Evolutionary conservation across 2,797 vertebrate species (phyloP).

Genomic region (Vireo griseus): DNA sequence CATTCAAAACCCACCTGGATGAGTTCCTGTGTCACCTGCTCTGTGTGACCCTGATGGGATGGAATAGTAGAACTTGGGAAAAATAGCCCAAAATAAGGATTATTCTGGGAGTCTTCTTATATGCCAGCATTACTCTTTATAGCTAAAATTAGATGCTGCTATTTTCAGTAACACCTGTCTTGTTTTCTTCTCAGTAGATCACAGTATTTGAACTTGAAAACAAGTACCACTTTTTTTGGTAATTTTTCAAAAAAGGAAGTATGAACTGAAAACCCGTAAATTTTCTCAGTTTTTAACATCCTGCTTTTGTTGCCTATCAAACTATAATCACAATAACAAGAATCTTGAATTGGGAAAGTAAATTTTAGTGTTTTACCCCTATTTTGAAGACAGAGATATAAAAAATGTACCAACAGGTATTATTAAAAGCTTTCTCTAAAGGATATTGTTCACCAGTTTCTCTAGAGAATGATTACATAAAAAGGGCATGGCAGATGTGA

Average conservation of each 20-base stretch:
- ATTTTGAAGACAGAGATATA: not conserved
- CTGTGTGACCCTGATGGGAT: not conserved
- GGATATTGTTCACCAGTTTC: not conserved
- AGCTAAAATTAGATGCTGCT: not conserved
- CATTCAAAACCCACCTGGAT: not conserved
- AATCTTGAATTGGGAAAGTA: not conserved
- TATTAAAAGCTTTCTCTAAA: not conserved
- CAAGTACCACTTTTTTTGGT: not conserved
- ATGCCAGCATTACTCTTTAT: not conserved
- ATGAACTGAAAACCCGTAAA: not conserved
- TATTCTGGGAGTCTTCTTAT: not conserved
- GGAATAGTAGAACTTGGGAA: not conserved
- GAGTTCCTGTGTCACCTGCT: not conserved
- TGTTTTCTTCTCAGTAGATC: not conserved
- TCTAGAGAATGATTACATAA: not conserved
- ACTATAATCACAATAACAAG: accelerated
- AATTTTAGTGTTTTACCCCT: not conserved
- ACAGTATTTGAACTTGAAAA: not conserved
- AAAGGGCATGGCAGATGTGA: not conserved
- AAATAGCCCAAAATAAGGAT: not conserved
- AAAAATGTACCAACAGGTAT: not conserved
- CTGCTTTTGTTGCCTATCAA: not conserved
- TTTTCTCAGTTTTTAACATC: not conserved
- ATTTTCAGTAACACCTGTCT: not conserved
- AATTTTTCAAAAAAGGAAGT: not conserved